Base-by-base conservation (phyloP, 2,113 vertebrate genomes). In the Recurvirostra avosetta region DNA sequence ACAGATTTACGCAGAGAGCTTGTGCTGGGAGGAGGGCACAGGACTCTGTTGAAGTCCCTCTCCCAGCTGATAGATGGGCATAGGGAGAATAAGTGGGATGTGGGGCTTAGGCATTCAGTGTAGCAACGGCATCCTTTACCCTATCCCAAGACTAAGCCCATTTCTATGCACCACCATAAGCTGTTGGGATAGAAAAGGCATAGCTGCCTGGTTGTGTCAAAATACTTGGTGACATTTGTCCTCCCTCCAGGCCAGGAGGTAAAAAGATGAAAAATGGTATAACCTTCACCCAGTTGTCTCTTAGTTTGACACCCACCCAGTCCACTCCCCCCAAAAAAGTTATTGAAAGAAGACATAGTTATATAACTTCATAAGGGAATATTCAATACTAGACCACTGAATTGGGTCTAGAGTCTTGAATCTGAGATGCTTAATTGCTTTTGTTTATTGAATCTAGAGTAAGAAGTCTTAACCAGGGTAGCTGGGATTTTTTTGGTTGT, bases 61-160 rank as follows among this genome's bases (percentile, higher is more conserved):
- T 65, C 22, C 30, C 6, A 52, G 15, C 22, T 43, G 17, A 15
- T 3, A 12, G 18, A 20, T 49, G 67, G 40, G 34, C 13, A 52
- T 5, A 21, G 21, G 26, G 25, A 27, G 19, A 38, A n/a, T 15
- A 12, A 73, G 27, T 0, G 2, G 10, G 8, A 14, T n/a, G n/a
- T 7, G 53, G 8, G 18, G 18, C 36, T 63, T 25, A 8, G 21
- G 21, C 15, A 4, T 32, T 32, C 38, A 19, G 34, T 15, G 19
- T 23, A 20, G 19, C 27, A 27, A 12, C 43, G 32, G 27, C 11
- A 30, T 14, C 23, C 9, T 40, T 9, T 11, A 25, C 8, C 7
- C 5, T 16, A 3, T 23, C 5, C 9, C 38, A 25, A n/a, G 38
- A 18, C 20, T 9, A 40, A 73, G 8, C 11, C 14, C 10, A 0